Evolutionary conservation across 2,888 invertebrate genomes (phyloP).

Genomic region (Rugalucina vietnamica): DNA sequence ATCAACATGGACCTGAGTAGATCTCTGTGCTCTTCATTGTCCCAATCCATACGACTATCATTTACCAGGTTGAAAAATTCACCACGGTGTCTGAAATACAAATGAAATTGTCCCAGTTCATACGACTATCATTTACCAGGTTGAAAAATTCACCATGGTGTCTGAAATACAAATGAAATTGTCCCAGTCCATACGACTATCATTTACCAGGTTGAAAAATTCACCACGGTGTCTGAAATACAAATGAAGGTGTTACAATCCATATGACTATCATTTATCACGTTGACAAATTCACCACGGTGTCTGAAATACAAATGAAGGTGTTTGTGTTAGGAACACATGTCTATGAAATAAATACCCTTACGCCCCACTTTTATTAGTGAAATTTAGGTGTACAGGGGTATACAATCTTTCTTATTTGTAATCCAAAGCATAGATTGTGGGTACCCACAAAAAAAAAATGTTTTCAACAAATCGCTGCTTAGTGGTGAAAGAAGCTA

Average conservation of each 20-base stretch:
- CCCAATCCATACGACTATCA: conserved; percentile 87
- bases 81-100: conserved; percentile 90
- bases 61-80: conserved; percentile 91
- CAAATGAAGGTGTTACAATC: background rate
- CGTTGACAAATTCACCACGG: too few species aligned
- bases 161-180: conserved; percentile 85
- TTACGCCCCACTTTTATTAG: too few species aligned
- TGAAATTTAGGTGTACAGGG: too few species aligned
- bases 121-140: conserved; percentile 86
- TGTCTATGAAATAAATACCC: too few species aligned
- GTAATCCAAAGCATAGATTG: too few species aligned
- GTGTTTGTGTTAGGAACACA: background rate
- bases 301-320: background rate
- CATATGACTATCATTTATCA: too few species aligned
- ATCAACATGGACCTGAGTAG: conserved; percentile 85
- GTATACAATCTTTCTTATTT: too few species aligned
- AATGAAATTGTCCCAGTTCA: conserved; percentile 87
- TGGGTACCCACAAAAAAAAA: too few species aligned
- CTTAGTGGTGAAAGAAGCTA: too few species aligned
- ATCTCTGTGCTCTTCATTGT: conserved; percentile 90
- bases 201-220: conserved; percentile 90
- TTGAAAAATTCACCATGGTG: conserved; percentile 94
- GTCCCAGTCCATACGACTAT: conserved; percentile 88
- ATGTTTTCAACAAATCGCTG: too few species aligned
- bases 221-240: conserved; percentile 91